Evolutionary conservation across 2,888 invertebrate genomes (phyloP), one percentile per base, ranked within the genome.

Genomic region (Stegana nigrithorax): DNA sequence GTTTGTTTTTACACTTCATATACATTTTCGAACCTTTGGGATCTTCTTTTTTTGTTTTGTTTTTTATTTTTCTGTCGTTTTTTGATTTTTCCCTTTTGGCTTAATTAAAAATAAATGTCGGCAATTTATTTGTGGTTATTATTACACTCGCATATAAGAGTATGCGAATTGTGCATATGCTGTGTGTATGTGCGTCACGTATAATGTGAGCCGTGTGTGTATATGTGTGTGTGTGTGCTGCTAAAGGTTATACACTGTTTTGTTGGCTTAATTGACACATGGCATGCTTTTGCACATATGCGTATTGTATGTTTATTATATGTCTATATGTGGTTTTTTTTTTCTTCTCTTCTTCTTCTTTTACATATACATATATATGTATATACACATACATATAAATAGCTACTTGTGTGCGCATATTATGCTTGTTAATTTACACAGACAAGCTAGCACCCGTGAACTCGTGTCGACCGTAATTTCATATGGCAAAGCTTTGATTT

Each of bases 371-470:
- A n/a, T n/a, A n/a, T n/a, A n/a, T n/a, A n/a, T n/a, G n/a, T n/a
- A n/a, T n/a, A n/a, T n/a, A n/a, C n/a, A n/a, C n/a, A n/a, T 32
- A n/a, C 8, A 32, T 32, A 14, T 17, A 2, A 42, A 42, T 6
- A 3, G n/a, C 6, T 8, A 25, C 47, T 17, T 5, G 25, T 47
- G 8, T 23, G 12, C 21, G 36, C 32, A 55, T n/a, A n/a, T 55
- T 47, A 23, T 19, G 17, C 53, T 55, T 55, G 53, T 55, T 55
- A 55, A 55, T 55, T 55, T 32, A 19, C 32, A 21, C 53, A 55
- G 36, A 55, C 53, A 55, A 29, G 36, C 53, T 21, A 5, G 17
- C 21, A 36, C 53, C 32, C 23, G 53, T 12, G 21, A 19, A 53
- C 47, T 23, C 47, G 23, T 21, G 29, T 32, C 32, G 26, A 14